phyloP scores from a whole-genome alignment of 2,888 invertebrate species.

The Pedicia rivosa region DNA sequence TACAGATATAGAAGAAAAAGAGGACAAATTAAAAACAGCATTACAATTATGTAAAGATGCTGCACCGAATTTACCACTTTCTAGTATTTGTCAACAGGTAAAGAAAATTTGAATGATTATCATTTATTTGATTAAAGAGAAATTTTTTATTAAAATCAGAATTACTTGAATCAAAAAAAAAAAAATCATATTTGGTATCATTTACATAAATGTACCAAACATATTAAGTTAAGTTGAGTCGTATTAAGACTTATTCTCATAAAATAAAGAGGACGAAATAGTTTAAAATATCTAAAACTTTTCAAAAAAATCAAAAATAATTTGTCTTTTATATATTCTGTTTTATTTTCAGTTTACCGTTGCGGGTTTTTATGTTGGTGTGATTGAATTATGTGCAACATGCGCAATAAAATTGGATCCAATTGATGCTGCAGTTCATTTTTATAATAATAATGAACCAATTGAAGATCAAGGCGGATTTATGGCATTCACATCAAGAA shows the following conservation, averaged over 20 bases:
- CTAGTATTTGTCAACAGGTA: constrained; percentile 74
- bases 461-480: constrained; percentile 71
- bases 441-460: constrained; percentile 70
- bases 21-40: constrained; percentile 60
- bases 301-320: no score
- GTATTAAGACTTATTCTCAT: no score
- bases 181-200: no score
- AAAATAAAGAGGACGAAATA: no score
- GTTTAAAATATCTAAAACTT: no score
- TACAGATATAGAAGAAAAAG: constrained; percentile 56
- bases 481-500: constrained; percentile 48
- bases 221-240: no score
- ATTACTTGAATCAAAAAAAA: neutral
- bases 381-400: constrained; percentile 72
- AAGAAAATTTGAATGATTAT: constrained; percentile 12
- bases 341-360: constrained; percentile 56
- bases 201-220: no score
- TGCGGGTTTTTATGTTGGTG: constrained; percentile 70
- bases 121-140: neutral
- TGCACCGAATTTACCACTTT: constrained; percentile 70
- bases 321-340: no score
- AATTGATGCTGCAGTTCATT: constrained; percentile 72
- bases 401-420: constrained; percentile 82
- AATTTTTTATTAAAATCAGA: no score
- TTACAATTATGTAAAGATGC: constrained; percentile 77